These are phyloP conservation scores for Hermetia illucens DNA, from an alignment of 1,140 invertebrate species.

Conservation along the genomic window DNA sequence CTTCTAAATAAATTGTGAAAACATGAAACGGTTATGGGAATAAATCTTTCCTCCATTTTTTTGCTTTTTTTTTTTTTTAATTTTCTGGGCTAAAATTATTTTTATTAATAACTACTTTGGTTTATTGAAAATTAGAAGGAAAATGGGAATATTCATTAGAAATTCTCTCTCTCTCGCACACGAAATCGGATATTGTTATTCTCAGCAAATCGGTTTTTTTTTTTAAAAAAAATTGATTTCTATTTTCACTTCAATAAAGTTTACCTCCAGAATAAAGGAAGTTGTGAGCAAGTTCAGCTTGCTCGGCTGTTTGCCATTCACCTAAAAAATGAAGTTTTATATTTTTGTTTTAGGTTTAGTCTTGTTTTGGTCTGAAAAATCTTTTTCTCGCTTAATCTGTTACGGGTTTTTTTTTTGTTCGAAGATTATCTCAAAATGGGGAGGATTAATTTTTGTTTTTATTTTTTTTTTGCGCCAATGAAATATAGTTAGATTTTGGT, in stretches of 20 bases:
- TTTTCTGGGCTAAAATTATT: neutral
- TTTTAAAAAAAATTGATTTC: neutral
- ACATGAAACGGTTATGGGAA: too few relatives aligned
- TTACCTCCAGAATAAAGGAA: constrained; percentile 72
- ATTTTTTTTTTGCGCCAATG: too few relatives aligned
- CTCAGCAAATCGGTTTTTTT: too few relatives aligned
- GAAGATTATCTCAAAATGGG: neutral
- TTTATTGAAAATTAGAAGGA: too few relatives aligned
- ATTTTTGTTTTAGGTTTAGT: constrained; percentile 7
- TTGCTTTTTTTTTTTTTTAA: neutral
- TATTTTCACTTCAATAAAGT: constrained; percentile 3
- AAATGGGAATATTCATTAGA: too few relatives aligned
- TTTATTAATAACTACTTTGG: too few relatives aligned
- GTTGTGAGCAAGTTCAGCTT: constrained; percentile 67
- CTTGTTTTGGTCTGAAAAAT: constrained; percentile 15
- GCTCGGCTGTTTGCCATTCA: constrained; percentile 58
- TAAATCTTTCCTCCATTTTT: neutral
- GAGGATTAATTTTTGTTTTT: neutral
- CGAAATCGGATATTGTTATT: too few relatives aligned
- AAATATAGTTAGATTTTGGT: too few relatives aligned
- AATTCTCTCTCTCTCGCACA: too few relatives aligned
- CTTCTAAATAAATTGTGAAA: too few relatives aligned
- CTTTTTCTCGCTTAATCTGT: constrained; percentile 1
- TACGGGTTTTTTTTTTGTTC: neutral
- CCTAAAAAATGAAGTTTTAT: constrained; percentile 31